A percentile compares a stretch with the other conserved stretches of the same genome.
Evolutionary conservation across 2,888 invertebrate genomes (phyloP).

Genomic region (Hylaea fasciaria): DNA sequence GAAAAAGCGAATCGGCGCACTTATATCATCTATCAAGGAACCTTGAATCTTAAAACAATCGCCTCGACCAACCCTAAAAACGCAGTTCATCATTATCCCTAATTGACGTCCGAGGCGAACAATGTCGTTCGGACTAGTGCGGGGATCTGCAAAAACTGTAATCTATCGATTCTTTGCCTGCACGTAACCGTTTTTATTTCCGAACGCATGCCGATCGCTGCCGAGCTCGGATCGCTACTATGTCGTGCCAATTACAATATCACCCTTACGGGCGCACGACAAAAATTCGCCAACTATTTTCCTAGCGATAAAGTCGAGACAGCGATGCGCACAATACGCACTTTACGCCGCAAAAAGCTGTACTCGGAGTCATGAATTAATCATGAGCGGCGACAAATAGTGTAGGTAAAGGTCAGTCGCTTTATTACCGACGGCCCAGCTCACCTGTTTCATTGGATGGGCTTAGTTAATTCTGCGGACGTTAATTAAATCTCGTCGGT

Average conservation of each 20-base stretch:
- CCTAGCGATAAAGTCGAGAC: conserved; percentile 47
- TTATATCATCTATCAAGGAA: conserved; percentile 48
- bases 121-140: conserved; percentile 73
- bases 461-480: conserved; percentile 41
- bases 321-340: conserved; percentile 58
- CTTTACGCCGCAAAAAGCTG: conserved; percentile 70
- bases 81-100: conserved; percentile 77
- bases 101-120: conserved; percentile 76
- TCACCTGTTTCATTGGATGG: conserved; percentile 68
- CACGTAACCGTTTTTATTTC: conserved; percentile 73
- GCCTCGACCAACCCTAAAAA: conserved; percentile 62
- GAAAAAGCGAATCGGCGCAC: conserved; percentile 36
- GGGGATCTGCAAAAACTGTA: conserved; percentile 71
- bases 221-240: conserved; percentile 62
- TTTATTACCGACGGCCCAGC: conserved; percentile 69
- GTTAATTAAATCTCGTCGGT: conserved; percentile 36
- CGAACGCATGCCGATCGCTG: conserved; percentile 71
- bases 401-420: conserved; percentile 76
- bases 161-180: conserved; percentile 78
- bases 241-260: conserved; percentile 70
- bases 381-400: conserved; percentile 79
- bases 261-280: conserved; percentile 61
- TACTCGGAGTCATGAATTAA: conserved; percentile 72
- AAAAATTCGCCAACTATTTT: conserved; percentile 47
- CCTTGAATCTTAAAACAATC: conserved; percentile 59